Conservation (phyloP, 2,888 invertebrate species). For the Lucinisca nassula region DNA sequence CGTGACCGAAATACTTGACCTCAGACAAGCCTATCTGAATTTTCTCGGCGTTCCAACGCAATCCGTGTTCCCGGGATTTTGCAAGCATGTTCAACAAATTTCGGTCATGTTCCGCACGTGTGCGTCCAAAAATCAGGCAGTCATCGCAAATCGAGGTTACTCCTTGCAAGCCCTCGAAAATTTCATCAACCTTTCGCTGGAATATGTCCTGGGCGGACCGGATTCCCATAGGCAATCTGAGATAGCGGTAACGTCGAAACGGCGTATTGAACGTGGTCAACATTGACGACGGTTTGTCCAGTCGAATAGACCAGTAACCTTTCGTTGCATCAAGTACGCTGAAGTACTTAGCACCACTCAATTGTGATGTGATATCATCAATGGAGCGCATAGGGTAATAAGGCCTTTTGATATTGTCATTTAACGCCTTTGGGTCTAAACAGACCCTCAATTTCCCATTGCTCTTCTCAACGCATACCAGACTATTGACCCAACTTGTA, state of each 20-base stretch:
- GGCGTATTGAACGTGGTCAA: slow-evolving; percentile 61
- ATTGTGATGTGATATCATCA: slow-evolving; percentile 51
- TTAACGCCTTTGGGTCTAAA: slow-evolving; percentile 61
- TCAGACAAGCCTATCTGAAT: background rate
- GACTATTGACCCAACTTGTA: slow-evolving; percentile 45
- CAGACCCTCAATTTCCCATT: slow-evolving; percentile 60
- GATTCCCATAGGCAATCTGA: slow-evolving; percentile 60
- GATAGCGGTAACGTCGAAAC: slow-evolving; percentile 62
- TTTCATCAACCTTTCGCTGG: slow-evolving; percentile 35
- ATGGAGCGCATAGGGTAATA: slow-evolving; percentile 50
- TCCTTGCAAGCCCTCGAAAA: slow-evolving; percentile 43
- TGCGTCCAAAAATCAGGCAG: background rate
- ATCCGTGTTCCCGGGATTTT: slow-evolving; percentile 4
- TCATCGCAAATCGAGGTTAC: slow-evolving; percentile 32
- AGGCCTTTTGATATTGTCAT: slow-evolving; percentile 42
- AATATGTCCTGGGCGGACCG: slow-evolving; percentile 41
- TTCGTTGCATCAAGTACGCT: slow-evolving; percentile 46
- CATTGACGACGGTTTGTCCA: slow-evolving; percentile 44
- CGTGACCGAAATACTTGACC: slow-evolving; percentile 20
- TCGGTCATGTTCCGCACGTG: slow-evolving; percentile 20
- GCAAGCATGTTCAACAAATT: background rate
- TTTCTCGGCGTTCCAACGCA: slow-evolving; percentile 24
- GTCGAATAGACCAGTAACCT: slow-evolving; percentile 53
- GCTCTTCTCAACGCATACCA: slow-evolving; percentile 45
- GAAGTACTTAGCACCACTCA: slow-evolving; percentile 50